Evolutionary conservation across 2,888 invertebrate genomes (phyloP).

Genomic region (Oegoconia quadripuncta): DNA sequence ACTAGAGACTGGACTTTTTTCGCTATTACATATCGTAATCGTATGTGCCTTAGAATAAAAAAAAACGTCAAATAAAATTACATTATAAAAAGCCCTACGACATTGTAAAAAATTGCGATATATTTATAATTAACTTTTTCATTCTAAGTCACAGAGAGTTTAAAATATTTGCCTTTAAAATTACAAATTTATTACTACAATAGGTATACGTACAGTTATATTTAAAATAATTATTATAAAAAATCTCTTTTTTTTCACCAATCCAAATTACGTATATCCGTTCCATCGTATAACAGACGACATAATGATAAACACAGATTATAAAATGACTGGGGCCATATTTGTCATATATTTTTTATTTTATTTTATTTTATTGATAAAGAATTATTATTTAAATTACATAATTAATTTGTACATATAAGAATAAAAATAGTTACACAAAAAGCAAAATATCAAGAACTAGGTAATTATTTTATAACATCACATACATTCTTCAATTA

Average conservation of each 20-base stretch:
- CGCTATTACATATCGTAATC: constrained; percentile 23
- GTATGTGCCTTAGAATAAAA: constrained; percentile 27
- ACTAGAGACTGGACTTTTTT: constrained; percentile 65
- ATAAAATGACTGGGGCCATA: no score
- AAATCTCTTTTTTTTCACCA: constrained; percentile 45
- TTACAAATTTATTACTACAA: constrained; percentile 37
- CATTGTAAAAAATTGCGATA: constrained; percentile 10
- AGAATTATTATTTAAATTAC: no score
- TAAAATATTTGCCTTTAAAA: constrained; percentile 40
- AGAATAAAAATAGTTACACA: no score
- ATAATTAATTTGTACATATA: no score
- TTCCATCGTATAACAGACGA: constrained; percentile 59
- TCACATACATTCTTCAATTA: no score
- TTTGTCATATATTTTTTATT: no score
- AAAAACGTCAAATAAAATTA: constrained; percentile 11
- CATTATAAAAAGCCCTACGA: constrained; percentile 7
- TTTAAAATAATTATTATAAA: constrained; percentile 32
- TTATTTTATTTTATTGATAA: no score
- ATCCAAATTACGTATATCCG: constrained; percentile 71
- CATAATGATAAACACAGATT: no score
- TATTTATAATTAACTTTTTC: constrained; percentile 11
- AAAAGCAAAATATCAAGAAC: no score
- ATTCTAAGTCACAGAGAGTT: constrained; percentile 10
- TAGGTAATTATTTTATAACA: no score
- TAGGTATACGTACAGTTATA: constrained; percentile 34